Percentiles rank a stretch among this genome's conserved stretches.
These are phyloP conservation scores for Myiotriccus ornatus DNA, from an alignment of 2,797 vertebrate species.

Conservation along the genomic window DNA sequence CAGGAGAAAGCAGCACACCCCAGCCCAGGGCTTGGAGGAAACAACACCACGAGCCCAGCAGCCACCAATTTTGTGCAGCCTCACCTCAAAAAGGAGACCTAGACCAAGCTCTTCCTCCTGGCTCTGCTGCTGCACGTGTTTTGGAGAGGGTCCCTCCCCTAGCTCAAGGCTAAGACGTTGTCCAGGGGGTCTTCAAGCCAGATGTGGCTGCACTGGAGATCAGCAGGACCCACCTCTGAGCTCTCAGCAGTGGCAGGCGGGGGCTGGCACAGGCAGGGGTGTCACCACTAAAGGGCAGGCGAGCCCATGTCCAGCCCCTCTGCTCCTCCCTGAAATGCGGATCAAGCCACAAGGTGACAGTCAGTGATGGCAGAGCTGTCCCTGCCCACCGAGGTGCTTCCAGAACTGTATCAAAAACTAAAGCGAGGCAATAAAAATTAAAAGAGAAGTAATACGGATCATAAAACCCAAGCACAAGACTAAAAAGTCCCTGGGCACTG, in stretches of 20 bases:
- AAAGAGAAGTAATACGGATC: constrained; percentile 2
- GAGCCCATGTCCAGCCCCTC: rapidly evolving
- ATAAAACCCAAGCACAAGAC: constrained; percentile 26
- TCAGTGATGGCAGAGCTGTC: neutral
- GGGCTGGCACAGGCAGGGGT: neutral
- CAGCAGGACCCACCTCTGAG: neutral
- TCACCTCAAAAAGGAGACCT: neutral
- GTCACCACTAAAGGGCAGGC: neutral
- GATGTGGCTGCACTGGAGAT: neutral
- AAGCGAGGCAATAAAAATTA: constrained; percentile 37
- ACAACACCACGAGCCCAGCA: neutral
- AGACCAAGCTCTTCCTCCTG: neutral
- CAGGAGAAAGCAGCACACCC: neutral
- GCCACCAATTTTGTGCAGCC: neutral
- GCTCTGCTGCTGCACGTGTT: neutral
- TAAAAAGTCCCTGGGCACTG: neutral
- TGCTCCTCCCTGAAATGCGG: neutral
- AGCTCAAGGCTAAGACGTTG: neutral
- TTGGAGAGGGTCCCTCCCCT: neutral
- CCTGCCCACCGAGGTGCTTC: neutral
- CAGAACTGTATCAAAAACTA: constrained; percentile 5
- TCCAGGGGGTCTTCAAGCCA: neutral
- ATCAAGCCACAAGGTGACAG: constrained; percentile 28
- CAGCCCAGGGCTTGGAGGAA: neutral
- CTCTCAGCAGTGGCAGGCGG: neutral